Conservation (phyloP, 2,113 vertebrate genomes). For the Sturnus vulgaris region DNA sequence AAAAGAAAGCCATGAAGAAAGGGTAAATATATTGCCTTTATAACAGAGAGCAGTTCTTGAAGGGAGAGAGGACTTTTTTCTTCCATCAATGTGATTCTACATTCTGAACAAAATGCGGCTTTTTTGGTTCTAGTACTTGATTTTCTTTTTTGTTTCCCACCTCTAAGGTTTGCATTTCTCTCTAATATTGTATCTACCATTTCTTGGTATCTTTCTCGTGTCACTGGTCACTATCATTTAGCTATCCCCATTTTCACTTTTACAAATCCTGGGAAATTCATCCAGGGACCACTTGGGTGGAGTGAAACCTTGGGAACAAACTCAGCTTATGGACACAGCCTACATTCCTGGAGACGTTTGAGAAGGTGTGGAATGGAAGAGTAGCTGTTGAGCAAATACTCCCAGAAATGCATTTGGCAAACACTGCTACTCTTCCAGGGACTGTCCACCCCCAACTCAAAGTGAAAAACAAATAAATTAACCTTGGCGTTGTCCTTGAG, state of each 20-base stretch:
- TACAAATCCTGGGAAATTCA: neutral
- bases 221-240: neutral
- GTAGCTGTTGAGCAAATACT: neutral
- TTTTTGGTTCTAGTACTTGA: neutral
- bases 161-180: neutral
- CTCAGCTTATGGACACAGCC: neutral
- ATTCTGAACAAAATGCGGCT: neutral
- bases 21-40: neutral
- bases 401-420: constrained; percentile 5
- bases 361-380: neutral
- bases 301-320: neutral
- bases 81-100: neutral
- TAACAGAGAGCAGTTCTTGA: neutral
- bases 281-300: neutral
- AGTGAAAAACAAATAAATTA: constrained; percentile 67
- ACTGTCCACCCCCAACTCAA: constrained; percentile 54
- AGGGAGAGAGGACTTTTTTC: neutral
- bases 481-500: constrained; percentile 71
- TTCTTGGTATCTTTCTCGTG: neutral
- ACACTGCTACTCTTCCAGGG: constrained; percentile 36
- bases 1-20: neutral
- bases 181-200: neutral
- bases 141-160: neutral
- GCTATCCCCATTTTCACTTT: neutral
- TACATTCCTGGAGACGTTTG: neutral